Conservation (phyloP, 2,113 vertebrate genomes). For the Muntiacus reevesi region DNA sequence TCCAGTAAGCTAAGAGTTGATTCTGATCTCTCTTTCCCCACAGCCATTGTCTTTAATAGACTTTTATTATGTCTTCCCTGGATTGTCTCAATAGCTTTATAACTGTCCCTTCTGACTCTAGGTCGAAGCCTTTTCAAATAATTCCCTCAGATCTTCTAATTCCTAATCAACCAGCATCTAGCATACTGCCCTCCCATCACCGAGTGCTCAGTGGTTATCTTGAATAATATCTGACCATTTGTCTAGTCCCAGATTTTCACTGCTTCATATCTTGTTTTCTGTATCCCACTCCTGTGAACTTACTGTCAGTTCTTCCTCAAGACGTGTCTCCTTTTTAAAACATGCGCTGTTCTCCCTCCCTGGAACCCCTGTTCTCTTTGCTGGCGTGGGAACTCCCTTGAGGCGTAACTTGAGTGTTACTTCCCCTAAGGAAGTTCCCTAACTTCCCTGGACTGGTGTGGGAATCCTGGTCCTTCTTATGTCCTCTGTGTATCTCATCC, state of each 20-base stretch:
- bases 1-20: not conserved
- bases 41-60: not conserved
- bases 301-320: not conserved
- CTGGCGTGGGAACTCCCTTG: not conserved
- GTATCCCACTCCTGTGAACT: not conserved
- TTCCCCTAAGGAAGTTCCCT: slow-evolving; percentile 17
- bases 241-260: not conserved
- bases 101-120: not conserved
- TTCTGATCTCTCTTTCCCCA: not conserved
- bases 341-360: not conserved
- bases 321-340: not conserved
- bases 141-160: not conserved
- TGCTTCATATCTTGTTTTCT: not conserved
- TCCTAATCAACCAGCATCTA: too few species aligned
- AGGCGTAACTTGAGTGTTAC: not conserved
- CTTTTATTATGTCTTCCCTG: not conserved
- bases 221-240: not conserved
- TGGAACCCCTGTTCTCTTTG: not conserved
- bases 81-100: not conserved
- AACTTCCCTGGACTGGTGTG: not conserved
- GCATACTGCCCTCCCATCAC: not conserved
- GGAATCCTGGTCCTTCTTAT: not conserved
- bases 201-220: not conserved
- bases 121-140: not conserved
- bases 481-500: not conserved